These are phyloP conservation scores for Sebastes hopkinsi DNA, from an alignment of 2,797 vertebrate genomes.

Conservation along the genomic window DNA sequence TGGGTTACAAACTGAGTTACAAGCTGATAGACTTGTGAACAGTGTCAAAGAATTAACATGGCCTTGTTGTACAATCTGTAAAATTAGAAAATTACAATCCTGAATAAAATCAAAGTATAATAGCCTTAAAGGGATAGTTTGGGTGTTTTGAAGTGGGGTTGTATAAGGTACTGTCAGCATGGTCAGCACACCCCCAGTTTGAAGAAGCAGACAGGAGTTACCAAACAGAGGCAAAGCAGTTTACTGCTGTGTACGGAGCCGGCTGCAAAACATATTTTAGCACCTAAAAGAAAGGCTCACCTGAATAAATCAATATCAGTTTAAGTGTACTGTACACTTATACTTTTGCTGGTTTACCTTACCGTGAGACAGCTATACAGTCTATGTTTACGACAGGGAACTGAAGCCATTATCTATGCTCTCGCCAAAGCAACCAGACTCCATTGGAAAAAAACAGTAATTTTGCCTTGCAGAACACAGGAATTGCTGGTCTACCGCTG, in stretches of 20 bases:
- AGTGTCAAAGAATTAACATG: neutral
- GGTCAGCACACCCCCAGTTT: neutral
- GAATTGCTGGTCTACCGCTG: neutral
- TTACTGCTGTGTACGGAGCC: neutral
- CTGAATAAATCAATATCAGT: no score
- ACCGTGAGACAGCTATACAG: no score
- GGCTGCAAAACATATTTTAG: neutral
- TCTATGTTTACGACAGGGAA: no score
- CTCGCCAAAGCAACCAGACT: neutral
- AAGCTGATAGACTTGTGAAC: conserved; percentile 16
- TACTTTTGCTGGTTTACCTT: no score
- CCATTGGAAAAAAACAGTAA: neutral
- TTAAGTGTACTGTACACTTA: no score
- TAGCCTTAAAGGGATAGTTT: neutral
- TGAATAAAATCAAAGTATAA: neutral
- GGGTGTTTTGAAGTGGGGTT: neutral
- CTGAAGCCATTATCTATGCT: no score
- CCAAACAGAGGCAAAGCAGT: neutral
- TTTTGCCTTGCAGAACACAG: neutral
- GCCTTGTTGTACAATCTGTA: conserved; percentile 7
- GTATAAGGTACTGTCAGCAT: neutral
- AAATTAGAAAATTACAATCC: neutral
- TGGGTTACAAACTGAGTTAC: conserved; percentile 22
- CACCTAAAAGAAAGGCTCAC: no score
- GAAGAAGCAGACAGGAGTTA: neutral